Evolutionary conservation across 1,140 invertebrate genomes (phyloP).

Genomic region (Musca vetustissima): DNA sequence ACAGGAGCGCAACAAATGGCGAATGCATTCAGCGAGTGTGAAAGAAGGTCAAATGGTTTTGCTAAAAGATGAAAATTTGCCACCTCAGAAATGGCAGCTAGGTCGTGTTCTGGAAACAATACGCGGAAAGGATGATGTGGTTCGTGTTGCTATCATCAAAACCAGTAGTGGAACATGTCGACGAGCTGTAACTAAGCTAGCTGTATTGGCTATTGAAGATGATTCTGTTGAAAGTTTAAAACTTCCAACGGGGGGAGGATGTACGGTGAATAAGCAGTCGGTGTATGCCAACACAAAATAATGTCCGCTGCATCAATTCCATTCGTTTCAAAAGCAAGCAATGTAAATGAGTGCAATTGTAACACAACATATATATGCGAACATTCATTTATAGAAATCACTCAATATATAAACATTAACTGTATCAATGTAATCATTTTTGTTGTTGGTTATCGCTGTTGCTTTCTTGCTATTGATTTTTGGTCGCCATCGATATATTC

Average conservation of each 20-base stretch:
- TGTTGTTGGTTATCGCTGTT: no score
- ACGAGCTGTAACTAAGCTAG: slow-evolving; percentile 16
- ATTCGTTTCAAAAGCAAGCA: no score
- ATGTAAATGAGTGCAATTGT: no score
- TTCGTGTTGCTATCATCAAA: not conserved
- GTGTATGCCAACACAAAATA: no score
- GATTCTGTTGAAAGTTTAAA: not conserved
- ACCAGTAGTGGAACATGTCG: not conserved
- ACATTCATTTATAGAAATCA: no score
- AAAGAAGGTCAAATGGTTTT: slow-evolving; percentile 1
- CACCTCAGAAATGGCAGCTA: slow-evolving; percentile 15
- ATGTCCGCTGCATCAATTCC: no score
- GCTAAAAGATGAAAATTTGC: slow-evolving; percentile 23
- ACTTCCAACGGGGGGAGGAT: slow-evolving; percentile 25
- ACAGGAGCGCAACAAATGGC: slow-evolving; percentile 21
- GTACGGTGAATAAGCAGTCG: not conserved
- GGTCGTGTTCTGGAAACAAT: not conserved
- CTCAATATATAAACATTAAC: no score
- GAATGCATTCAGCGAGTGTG: not conserved
- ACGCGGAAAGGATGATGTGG: slow-evolving; percentile 10
- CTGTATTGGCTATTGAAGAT: slow-evolving; percentile 8
- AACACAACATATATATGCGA: no score
- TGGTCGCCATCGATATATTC: no score
- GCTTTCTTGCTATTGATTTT: no score
- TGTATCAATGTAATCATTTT: no score